Percentiles rank a stretch among this genome's conserved stretches.
Evolutionary conservation across 1,140 invertebrate genomes (phyloP).

Genomic region (Thaumetopoea pityocampa): DNA sequence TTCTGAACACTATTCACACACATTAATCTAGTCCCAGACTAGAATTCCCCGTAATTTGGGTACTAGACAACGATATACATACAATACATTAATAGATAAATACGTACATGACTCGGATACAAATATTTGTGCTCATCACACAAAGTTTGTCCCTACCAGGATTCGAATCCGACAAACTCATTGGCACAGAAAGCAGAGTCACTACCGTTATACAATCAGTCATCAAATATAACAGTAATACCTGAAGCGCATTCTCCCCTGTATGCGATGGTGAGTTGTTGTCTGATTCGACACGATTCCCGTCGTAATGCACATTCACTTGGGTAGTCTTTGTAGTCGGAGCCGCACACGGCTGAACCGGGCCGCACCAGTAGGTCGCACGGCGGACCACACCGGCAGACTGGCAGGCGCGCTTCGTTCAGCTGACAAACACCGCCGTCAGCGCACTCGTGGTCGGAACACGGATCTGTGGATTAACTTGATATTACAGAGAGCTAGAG

Average conservation of each 20-base stretch:
- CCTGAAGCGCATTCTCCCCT: constrained; percentile 87
- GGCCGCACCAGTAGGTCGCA: constrained; percentile 85
- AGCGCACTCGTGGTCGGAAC: constrained; percentile 83
- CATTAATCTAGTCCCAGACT: too few relatives aligned
- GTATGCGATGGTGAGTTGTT: constrained; percentile 85
- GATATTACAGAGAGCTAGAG: not conserved
- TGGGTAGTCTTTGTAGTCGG: constrained; percentile 89
- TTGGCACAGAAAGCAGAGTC: not conserved
- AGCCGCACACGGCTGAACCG: constrained; percentile 84
- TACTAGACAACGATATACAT: too few relatives aligned
- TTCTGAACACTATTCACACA: too few relatives aligned
- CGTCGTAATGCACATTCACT: constrained; percentile 88
- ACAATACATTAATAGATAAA: too few relatives aligned
- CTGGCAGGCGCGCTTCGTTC: constrained; percentile 84
- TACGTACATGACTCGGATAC: too few relatives aligned
- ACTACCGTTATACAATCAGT: not conserved
- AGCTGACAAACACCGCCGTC: constrained; percentile 89
- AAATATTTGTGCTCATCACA: too few relatives aligned
- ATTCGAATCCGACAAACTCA: too few relatives aligned
- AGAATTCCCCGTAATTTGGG: too few relatives aligned
- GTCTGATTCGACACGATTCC: constrained; percentile 83
- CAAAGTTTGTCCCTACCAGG: too few relatives aligned
- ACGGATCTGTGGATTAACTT: constrained; percentile 83
- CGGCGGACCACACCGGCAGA: constrained; percentile 86
- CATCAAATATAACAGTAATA: constrained; percentile 52